Base-by-base conservation (phyloP, 2,888 invertebrate genomes). In the Eulithis testata region DNA sequence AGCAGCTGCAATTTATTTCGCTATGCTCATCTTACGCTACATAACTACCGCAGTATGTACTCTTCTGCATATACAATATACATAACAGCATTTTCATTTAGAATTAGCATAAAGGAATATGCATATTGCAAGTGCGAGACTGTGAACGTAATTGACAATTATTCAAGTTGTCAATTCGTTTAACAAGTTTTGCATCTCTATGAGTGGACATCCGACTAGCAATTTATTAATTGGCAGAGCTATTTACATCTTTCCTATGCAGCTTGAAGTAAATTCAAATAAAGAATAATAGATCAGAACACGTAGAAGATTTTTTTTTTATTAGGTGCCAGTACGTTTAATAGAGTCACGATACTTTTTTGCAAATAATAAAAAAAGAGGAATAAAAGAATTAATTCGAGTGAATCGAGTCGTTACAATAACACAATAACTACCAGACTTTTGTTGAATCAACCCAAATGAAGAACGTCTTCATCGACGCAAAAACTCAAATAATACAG, bases 31-130 rank as follows among this genome's bases (percentile, higher is more conserved):
- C 27, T 14, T 21, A 58, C 14, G 12, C 52, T 40, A 58, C 14
- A 63, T 37, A 63, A 52, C 45, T 47, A 57, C 44, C 36, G 12
- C 58, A 14, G 63, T 31, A 57, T 71, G 37, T 21, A 49, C 4
- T 21, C 4, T 1, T 21, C 14, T 47, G 14, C 52, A 60, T 68
- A 65, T 68, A 54, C 70, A 74, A 31, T 31, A 31, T 79, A 70
- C 74, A 79, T 79, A 47, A 50, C 63, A 78, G 73, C 70, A 74
- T 73, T 71, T 73, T 70, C 68, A 70, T 71, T 73, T 68, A n/a
- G 73, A 82, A 91, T 90, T 90, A 86, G 82, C 91, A 90, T 91
- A 85, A 63, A 60, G 83, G 84, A 83, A 88, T 88, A 84, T 70
- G 68, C 73, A 72, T 58, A 76, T 71, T 74, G 69, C 74, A 74